Evolutionary conservation across 1,140 invertebrate genomes (phyloP).

Genomic region (Zaprionus ornatus): DNA sequence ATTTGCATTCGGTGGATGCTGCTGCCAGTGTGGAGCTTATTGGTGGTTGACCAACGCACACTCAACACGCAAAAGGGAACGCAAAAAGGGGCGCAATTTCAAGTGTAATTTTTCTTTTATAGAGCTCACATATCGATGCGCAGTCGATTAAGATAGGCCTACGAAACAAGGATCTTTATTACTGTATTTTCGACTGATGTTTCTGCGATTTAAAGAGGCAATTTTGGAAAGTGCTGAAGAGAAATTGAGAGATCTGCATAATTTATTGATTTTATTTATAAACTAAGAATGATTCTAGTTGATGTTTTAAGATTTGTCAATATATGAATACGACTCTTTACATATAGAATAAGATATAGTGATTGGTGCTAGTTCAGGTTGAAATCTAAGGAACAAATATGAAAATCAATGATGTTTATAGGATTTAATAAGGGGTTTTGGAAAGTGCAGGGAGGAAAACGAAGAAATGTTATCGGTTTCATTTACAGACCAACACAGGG

Average conservation of each 20-base stretch:
- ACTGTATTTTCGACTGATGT: background rate
- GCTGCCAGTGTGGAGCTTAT: conserved; percentile 39
- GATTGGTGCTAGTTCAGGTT: too few species aligned
- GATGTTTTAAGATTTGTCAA: too few species aligned
- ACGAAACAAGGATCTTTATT: background rate
- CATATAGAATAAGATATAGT: too few species aligned
- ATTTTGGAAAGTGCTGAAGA: background rate
- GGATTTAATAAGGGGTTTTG: too few species aligned
- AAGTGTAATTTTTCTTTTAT: conserved; percentile 63
- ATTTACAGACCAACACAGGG: too few species aligned
- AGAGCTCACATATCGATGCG: conserved; percentile 51
- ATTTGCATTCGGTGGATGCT: conserved; percentile 62
- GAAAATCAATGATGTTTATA: too few species aligned
- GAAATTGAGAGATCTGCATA: background rate
- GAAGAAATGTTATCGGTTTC: too few species aligned
- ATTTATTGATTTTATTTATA: too few species aligned
- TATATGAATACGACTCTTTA: too few species aligned
- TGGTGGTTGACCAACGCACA: conserved; percentile 70
- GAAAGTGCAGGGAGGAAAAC: too few species aligned
- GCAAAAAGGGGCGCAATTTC: conserved; percentile 50
- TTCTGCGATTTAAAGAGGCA: background rate
- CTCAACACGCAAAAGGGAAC: background rate
- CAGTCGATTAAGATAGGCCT: conserved; percentile 20
- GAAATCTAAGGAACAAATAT: too few species aligned
- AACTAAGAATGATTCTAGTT: too few species aligned